Evolutionary conservation across 2,797 vertebrate genomes (phyloP).

Genomic region (Periparus ater): DNA sequence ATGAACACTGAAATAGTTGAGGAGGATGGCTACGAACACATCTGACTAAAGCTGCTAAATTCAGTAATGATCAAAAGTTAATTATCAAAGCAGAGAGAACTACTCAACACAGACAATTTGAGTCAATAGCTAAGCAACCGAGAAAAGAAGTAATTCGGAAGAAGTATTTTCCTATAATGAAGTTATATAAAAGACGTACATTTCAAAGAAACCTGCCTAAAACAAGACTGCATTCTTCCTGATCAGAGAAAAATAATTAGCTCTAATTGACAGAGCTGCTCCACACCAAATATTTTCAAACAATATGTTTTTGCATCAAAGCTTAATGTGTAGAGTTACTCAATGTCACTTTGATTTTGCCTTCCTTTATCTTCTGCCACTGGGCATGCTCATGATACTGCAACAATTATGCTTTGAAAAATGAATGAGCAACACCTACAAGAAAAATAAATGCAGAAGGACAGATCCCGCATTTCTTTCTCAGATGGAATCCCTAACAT

Average conservation of each 20-base stretch:
- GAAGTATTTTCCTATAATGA: constrained; percentile 69
- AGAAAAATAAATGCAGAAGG: constrained; percentile 39
- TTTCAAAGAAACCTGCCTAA: constrained; percentile 69
- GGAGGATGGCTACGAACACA: constrained; percentile 58
- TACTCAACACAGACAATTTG: constrained; percentile 66
- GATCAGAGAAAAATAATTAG: constrained; percentile 71
- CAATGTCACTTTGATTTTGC: constrained; percentile 67
- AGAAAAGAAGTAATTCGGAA: constrained; percentile 67
- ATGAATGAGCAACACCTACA: constrained; percentile 42
- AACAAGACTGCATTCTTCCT: constrained; percentile 61
- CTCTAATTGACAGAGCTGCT: constrained; percentile 65
- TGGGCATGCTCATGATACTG: constrained; percentile 21
- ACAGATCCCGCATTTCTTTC: neutral
- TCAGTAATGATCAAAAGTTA: constrained; percentile 73
- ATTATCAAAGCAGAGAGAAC: constrained; percentile 74
- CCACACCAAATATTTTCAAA: constrained; percentile 63
- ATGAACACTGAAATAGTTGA: constrained; percentile 68
- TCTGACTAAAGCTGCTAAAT: constrained; percentile 72
- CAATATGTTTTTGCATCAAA: constrained; percentile 65
- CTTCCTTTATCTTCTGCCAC: constrained; percentile 36
- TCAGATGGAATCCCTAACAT: neutral
- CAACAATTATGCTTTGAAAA: constrained; percentile 42
- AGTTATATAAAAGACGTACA: constrained; percentile 54
- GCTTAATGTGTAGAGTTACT: constrained; percentile 31
- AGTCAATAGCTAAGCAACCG: constrained; percentile 68